A percentile compares a stretch with the other conserved stretches of the same genome.
phyloP scores from a whole-genome alignment of 2,113 vertebrate genomes.

The Varanus salvator region DNA sequence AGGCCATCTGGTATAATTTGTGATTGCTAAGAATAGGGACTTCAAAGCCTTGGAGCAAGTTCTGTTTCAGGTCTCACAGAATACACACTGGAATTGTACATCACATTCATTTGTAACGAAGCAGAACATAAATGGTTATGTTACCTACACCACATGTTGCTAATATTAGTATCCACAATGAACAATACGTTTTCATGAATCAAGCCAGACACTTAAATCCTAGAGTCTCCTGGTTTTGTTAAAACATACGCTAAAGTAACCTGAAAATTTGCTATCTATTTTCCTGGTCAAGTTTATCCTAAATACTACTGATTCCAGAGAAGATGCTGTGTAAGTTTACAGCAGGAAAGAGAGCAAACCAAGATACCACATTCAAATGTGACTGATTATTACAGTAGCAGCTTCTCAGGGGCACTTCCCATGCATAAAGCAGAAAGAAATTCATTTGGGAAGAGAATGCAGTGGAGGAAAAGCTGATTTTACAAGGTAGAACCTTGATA shows the following conservation, averaged over 20 bases:
- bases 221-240: background rate
- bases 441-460: background rate
- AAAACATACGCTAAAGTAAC: background rate
- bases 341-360: background rate
- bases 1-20: background rate
- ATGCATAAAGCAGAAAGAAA: background rate
- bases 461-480: background rate
- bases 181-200: conserved; percentile 19
- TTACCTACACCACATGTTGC: background rate
- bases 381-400: background rate
- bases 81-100: background rate
- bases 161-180: rapidly evolving
- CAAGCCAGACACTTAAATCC: background rate
- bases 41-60: background rate
- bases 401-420: background rate
- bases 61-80: background rate
- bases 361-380: background rate
- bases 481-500: background rate
- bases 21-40: background rate
- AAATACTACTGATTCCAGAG: background rate
- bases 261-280: background rate
- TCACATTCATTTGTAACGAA: background rate
- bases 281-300: background rate
- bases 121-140: background rate
- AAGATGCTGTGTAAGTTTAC: background rate